Conservation (phyloP, 2,888 invertebrate genomes). For the Platypus cylindrus region DNA sequence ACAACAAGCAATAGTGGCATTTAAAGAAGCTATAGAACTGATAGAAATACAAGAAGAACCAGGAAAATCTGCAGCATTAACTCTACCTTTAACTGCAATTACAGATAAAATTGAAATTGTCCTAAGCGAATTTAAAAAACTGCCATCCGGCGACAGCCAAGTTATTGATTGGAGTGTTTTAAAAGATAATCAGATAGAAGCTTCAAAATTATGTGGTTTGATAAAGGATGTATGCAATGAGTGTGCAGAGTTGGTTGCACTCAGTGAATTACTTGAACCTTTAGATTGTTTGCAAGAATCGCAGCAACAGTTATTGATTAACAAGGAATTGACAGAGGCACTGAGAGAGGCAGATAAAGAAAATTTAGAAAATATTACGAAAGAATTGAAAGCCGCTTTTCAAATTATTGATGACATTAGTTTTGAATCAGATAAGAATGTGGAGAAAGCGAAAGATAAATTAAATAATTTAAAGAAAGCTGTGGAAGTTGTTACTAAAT, state of each 20-base stretch:
- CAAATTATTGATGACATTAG: constrained; percentile 8
- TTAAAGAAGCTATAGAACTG: constrained; percentile 15
- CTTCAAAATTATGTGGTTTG: constrained; percentile 12
- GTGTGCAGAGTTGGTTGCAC: constrained; percentile 6
- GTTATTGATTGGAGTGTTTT: constrained; percentile 8
- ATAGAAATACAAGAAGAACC: constrained; percentile 7
- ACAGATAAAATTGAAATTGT: constrained; percentile 18
- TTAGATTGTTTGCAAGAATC: constrained; percentile 17
- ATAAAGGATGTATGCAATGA: constrained; percentile 11
- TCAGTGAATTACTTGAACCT: constrained; percentile 12
- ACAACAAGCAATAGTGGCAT: constrained; percentile 12
- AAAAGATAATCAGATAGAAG: constrained; percentile 10
- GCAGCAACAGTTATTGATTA: constrained; percentile 14
- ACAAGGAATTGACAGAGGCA: constrained; percentile 6
- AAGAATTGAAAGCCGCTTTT: constrained; percentile 9
- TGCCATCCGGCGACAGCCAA: not conserved
- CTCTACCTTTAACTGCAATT: constrained; percentile 20
- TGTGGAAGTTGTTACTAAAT: constrained; percentile 2
- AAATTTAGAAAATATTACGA: constrained; percentile 5
- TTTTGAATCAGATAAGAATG: constrained; percentile 2
- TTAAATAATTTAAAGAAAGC: constrained; percentile 4
- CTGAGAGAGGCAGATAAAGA: constrained; percentile 6
- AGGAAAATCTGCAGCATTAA: constrained; percentile 5
- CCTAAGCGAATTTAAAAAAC: not conserved
- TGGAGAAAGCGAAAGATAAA: constrained; percentile 2